A percentile compares a stretch with the other conserved stretches of the same genome.
phyloP scores from a whole-genome alignment of 2,888 invertebrate genomes.

The Allophyes oxyacanthae region DNA sequence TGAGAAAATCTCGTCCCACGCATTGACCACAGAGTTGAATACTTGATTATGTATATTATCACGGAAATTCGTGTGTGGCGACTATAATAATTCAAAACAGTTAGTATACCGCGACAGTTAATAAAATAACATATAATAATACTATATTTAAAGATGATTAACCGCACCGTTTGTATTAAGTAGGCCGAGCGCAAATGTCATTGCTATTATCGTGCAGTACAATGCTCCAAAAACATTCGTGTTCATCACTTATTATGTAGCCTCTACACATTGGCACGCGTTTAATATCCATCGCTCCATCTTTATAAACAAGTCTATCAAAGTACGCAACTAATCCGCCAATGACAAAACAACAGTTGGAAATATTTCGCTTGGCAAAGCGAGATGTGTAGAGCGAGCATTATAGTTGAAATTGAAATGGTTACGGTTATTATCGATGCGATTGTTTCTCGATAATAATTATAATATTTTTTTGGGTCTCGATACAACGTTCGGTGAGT shows the following conservation, averaged over 20 bases:
- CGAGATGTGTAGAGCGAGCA: conserved; percentile 11
- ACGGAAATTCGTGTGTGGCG: conserved; percentile 14
- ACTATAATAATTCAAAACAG: conserved; percentile 15
- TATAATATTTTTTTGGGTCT: conserved; percentile 19
- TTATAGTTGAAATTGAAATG: conserved; percentile 32
- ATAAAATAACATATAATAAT: conserved; percentile 43
- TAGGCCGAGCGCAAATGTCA: conserved; percentile 60
- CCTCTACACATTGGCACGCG: conserved; percentile 13
- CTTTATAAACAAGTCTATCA: background rate
- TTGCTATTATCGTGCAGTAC: conserved; percentile 54
- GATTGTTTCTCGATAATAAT: conserved; percentile 45
- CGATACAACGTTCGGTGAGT: conserved; percentile 6
- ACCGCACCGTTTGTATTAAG: conserved; percentile 41
- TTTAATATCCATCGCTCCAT: conserved; percentile 1
- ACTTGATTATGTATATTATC: background rate
- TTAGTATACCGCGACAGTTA: conserved; percentile 13
- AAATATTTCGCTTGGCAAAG: background rate
- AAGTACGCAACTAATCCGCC: no score
- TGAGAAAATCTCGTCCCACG: conserved; percentile 1
- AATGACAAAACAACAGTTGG: no score
- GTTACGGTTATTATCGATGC: conserved; percentile 21
- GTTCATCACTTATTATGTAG: conserved; percentile 35
- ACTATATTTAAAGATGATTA: conserved; percentile 55
- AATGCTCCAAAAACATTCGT: conserved; percentile 39
- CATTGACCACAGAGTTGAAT: no score